Base-by-base conservation (phyloP, 1,140 invertebrate genomes). In the Cardiocondyla obscurior region DNA sequence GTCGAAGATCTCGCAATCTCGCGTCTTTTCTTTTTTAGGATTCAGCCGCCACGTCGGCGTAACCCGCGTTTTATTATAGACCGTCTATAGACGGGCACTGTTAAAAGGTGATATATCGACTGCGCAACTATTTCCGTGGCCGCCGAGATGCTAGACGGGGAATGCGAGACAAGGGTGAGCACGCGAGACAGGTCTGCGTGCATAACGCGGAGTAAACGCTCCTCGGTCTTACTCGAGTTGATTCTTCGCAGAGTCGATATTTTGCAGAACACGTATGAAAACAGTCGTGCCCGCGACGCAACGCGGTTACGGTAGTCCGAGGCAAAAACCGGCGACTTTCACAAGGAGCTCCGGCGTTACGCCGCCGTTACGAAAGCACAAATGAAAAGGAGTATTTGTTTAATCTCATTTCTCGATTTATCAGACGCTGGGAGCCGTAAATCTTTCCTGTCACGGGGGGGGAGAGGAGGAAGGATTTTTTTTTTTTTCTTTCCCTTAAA, bases 101-200 rank as follows among this genome's bases (percentile, higher is more conserved):
- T 14, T 70, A 64, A 82, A 84, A 67, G 44, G 22, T 19, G 16
- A 57, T 60, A 42, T 65, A 57, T 76, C 58, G 42, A 72, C 62
- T 74, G 33, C 22, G 22, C 12, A 62, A 49, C 69, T 83, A 87
- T 83, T 77, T 83, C 62, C 36, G 51, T 79, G 62, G 49, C 33
- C 14, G 30, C 33, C 60, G 73, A 22, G 33, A 22, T 64, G 39
- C 81, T 72, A 39, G 72, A 82, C 60, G 28, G 44, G 14, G 22
- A 25, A 3, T 74, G 58, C 28, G 46, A 33, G 57, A 33, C 28
- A 44, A 14, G n/a, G 28, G 28, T 8, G 7, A 42, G 22, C 22
- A 12, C 12, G 42, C 7, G 58, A 79, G 25, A 79, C 25, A 28
- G 62, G 22, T 79, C 60, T 53, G 74, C n/a, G 60, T n/a, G 28